Evolutionary conservation across 2,797 vertebrate genomes (phyloP).

Genomic region (Schizopygopsis malacanthus): DNA sequence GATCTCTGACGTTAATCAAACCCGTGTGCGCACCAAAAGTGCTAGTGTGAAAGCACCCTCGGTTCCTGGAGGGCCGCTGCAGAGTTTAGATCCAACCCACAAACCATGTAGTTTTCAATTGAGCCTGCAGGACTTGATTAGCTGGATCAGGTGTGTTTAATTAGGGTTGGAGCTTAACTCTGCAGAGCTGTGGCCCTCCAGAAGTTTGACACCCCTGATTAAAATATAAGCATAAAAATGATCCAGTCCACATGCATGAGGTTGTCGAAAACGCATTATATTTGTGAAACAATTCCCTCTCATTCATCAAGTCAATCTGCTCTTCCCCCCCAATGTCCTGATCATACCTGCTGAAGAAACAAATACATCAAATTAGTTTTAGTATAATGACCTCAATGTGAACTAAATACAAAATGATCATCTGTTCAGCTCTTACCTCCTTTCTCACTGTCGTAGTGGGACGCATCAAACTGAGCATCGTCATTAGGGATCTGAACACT

Average conservation of each 20-base stretch:
- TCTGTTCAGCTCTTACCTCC: conserved; percentile 80
- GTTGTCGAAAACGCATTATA: neutral
- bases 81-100: too few species aligned
- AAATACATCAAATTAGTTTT: conserved; percentile 40
- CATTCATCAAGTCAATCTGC: conserved; percentile 1
- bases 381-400: conserved; percentile 9
- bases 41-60: too few species aligned
- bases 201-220: too few species aligned
- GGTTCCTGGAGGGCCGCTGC: too few species aligned
- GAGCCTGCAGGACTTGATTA: too few species aligned
- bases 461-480: conserved; percentile 91
- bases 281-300: neutral
- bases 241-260: neutral
- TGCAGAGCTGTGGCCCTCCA: too few species aligned
- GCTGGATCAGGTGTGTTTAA: too few species aligned
- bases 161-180: too few species aligned
- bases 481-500: conserved; percentile 92
- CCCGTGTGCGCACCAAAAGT: too few species aligned
- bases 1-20: too few species aligned
- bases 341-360: conserved; percentile 79
- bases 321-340: neutral
- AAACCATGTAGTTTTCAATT: too few species aligned
- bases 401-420: neutral
- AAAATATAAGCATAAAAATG: neutral
- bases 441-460: conserved; percentile 91